These are phyloP conservation scores for Rhamnusium bicolor DNA, from an alignment of 2,888 invertebrate species.

Conservation along the genomic window DNA sequence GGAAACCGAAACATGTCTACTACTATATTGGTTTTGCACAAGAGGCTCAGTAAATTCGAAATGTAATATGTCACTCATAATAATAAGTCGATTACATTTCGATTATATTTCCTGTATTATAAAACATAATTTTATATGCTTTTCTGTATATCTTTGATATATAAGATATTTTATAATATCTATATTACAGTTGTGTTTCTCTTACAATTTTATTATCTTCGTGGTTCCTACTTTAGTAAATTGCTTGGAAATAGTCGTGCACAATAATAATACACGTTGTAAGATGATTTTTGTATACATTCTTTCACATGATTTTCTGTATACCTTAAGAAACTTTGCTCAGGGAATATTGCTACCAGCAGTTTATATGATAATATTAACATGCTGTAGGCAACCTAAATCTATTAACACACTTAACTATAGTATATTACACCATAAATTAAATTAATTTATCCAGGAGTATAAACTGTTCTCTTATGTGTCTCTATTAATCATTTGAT, in stretches of 20 bases:
- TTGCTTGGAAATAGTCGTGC: background rate
- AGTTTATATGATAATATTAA: conserved; percentile 27
- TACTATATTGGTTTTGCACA: too few relatives aligned
- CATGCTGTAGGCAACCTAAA: conserved; percentile 26
- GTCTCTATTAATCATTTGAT: conserved; percentile 34
- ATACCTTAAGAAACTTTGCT: background rate
- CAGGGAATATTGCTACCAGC: conserved; percentile 14
- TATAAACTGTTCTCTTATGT: conserved; percentile 33
- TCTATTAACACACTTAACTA: conserved; percentile 25
- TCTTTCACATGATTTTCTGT: background rate
- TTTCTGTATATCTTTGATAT: too few relatives aligned
- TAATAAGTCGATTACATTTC: too few relatives aligned
- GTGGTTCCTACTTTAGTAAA: background rate
- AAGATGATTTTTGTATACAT: background rate
- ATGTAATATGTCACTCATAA: too few relatives aligned
- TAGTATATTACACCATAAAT: conserved; percentile 28
- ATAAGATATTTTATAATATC: too few relatives aligned
- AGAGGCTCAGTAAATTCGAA: too few relatives aligned
- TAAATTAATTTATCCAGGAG: conserved; percentile 30
- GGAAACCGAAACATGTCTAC: too few relatives aligned
- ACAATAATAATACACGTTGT: too few relatives aligned
- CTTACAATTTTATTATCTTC: too few relatives aligned
- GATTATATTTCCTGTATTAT: too few relatives aligned
- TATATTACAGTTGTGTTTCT: too few relatives aligned
- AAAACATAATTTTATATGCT: too few relatives aligned